phyloP scores from a whole-genome alignment of 2,888 invertebrate species.

The Mechanitis mazaeus region DNA sequence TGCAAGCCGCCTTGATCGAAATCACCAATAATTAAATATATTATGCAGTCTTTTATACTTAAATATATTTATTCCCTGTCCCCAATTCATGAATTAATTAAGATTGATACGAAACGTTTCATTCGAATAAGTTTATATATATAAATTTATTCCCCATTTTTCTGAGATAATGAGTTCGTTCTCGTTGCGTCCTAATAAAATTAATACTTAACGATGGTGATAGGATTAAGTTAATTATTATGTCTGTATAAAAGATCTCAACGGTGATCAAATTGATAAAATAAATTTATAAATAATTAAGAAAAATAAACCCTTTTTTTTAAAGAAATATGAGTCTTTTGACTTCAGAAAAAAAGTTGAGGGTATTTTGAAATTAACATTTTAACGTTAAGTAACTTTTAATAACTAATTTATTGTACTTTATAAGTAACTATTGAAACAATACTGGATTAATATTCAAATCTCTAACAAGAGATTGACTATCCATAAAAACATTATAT shows the following conservation, averaged over 20 bases:
- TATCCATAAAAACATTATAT: no score
- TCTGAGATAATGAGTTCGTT: conserved; percentile 41
- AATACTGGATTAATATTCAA: no score
- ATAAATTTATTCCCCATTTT: conserved; percentile 45
- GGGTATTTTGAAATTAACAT: no score
- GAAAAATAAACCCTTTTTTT: no score
- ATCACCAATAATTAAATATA: conserved; percentile 72
- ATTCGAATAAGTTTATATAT: conserved; percentile 28
- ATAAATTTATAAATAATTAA: no score
- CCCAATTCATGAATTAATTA: conserved; percentile 61
- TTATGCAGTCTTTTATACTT: conserved; percentile 64
- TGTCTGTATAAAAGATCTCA: conserved; percentile 56
- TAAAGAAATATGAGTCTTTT: no score
- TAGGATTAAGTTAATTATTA: conserved; percentile 9
- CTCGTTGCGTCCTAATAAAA: conserved; percentile 9
- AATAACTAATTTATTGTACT: no score
- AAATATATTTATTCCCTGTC: conserved; percentile 64
- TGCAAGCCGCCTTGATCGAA: conserved; percentile 64
- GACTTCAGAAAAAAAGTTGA: no score
- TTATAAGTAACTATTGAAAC: no score
- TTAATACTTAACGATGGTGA: conserved; percentile 22
- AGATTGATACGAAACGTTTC: conserved; percentile 64
- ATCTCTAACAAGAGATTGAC: no score
- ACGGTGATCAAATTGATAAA: conserved; percentile 34
- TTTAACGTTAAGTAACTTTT: no score